Evolutionary conservation across 1,140 invertebrate species (phyloP).

Genomic region (Drosophila melanogaster): DNA sequence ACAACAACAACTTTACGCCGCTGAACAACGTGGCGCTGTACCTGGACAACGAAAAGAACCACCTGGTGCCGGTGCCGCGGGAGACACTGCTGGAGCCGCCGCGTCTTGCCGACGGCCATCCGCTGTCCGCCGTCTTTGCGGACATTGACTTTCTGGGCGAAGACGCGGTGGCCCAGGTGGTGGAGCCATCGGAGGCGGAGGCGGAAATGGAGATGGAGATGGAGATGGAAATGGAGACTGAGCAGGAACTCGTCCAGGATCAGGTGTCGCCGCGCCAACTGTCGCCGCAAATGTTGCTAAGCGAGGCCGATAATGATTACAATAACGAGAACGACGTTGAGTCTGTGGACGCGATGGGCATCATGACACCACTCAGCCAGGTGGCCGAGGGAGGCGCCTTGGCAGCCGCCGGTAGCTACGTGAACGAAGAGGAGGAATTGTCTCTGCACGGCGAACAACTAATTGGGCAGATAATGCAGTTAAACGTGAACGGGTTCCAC

Average conservation of each 20-base stretch:
- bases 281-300: slow-evolving; percentile 11
- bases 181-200: slow-evolving; percentile 28
- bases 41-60: slow-evolving; percentile 85
- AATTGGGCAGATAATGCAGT: slow-evolving; percentile 40
- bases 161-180: slow-evolving; percentile 41
- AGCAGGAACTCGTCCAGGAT: not conserved
- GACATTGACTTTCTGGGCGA: slow-evolving; percentile 53
- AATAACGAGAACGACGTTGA: slow-evolving; percentile 7
- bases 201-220: slow-evolving; percentile 4
- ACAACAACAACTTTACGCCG: slow-evolving; percentile 88
- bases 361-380: slow-evolving; percentile 56
- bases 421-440: slow-evolving; percentile 24
- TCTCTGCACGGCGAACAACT: slow-evolving; percentile 40
- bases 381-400: slow-evolving; percentile 26
- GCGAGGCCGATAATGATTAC: slow-evolving; percentile 8
- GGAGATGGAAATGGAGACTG: slow-evolving; percentile 17
- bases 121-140: slow-evolving; percentile 59
- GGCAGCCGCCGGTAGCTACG: not conserved
- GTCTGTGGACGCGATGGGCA: slow-evolving; percentile 38
- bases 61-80: slow-evolving; percentile 85
- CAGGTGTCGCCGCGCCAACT: not conserved
- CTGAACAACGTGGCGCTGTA: slow-evolving; percentile 89
- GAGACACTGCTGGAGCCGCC: slow-evolving; percentile 76
- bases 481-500: slow-evolving; percentile 58
- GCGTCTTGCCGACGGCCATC: slow-evolving; percentile 57